Percentiles rank a stretch among this genome's conserved stretches.
Conservation (phyloP, 1,140 invertebrate species). For the Drosophila nasuta region DNA sequence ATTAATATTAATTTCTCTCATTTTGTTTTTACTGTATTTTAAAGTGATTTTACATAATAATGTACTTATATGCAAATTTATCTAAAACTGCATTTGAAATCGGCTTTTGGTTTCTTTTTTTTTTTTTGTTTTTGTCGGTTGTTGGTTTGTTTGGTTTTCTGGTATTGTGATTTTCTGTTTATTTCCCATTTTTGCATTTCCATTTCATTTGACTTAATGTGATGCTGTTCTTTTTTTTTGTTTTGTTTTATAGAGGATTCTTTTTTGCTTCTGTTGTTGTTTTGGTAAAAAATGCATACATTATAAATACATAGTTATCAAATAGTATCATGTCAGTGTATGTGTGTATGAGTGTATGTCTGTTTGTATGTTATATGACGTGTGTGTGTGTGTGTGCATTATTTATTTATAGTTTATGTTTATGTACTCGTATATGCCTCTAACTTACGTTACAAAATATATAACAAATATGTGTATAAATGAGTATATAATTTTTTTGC, state of each 20-base stretch:
- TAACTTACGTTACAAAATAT: constrained; percentile 82
- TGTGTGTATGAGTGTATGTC: constrained; percentile 35
- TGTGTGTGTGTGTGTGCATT: constrained; percentile 31
- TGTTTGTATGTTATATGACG: constrained; percentile 42
- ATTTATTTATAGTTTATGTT: constrained; percentile 53
- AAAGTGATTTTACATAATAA: constrained; percentile 82
- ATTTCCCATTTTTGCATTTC: constrained; percentile 30
- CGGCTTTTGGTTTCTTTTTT: constrained; percentile 33
- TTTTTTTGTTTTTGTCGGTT: neutral
- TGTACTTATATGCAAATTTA: constrained; percentile 80
- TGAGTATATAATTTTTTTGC: constrained; percentile 56
- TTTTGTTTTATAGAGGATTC: constrained; percentile 19
- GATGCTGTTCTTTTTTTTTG: constrained; percentile 5
- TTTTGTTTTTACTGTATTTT: constrained; percentile 63
- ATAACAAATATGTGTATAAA: constrained; percentile 79
- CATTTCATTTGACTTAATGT: constrained; percentile 56
- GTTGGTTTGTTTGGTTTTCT: constrained; percentile 31
- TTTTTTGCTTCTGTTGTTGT: constrained; percentile 44
- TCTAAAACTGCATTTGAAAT: constrained; percentile 71
- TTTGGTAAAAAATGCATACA: constrained; percentile 82
- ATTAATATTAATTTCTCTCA: constrained; percentile 10
- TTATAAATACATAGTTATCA: constrained; percentile 84
- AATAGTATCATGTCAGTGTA: constrained; percentile 64
- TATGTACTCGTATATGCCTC: constrained; percentile 65
- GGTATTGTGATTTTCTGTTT: constrained; percentile 29